A percentile compares a stretch with the other conserved stretches of the same genome.
Conservation (phyloP, 2,888 invertebrate species). For the Pterostichus niger region DNA sequence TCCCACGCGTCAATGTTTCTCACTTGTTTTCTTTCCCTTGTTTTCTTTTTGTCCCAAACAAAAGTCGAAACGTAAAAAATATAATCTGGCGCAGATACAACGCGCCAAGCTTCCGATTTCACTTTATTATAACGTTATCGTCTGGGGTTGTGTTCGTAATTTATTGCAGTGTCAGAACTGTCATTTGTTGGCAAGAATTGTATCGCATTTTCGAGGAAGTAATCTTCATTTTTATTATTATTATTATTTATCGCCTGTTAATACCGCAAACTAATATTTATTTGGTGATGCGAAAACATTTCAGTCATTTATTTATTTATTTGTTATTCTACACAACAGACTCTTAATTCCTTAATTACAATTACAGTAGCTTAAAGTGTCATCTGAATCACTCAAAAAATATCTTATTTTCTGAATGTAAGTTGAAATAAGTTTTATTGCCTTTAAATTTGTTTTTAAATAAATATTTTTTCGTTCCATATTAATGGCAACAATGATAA, state of each 20-base stretch:
- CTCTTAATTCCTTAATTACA: too few relatives aligned
- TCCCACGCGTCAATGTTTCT: slow-evolving; percentile 40
- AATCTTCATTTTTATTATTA: not conserved
- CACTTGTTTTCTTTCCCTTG: slow-evolving; percentile 54
- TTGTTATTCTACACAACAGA: too few relatives aligned
- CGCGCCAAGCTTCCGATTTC: slow-evolving; percentile 35
- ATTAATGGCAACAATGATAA: too few relatives aligned
- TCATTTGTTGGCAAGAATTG: not conserved
- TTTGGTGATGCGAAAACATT: too few relatives aligned
- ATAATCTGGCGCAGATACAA: slow-evolving; percentile 47
- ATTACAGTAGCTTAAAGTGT: too few relatives aligned
- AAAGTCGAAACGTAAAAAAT: slow-evolving; percentile 58
- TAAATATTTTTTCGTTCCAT: too few relatives aligned
- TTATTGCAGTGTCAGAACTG: slow-evolving; percentile 34
- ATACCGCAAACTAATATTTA: too few relatives aligned
- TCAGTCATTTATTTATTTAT: too few relatives aligned
- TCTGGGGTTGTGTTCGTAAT: slow-evolving; percentile 1
- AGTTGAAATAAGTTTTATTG: too few relatives aligned
- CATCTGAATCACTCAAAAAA: too few relatives aligned
- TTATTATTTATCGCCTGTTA: not conserved
- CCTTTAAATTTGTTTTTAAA: too few relatives aligned
- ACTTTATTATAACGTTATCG: slow-evolving; percentile 36
- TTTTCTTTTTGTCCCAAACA: slow-evolving; percentile 53
- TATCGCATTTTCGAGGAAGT: not conserved
- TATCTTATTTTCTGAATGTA: too few relatives aligned